Conservation (phyloP, 1,140 invertebrate species). For the Neodiprion lecontei region DNA sequence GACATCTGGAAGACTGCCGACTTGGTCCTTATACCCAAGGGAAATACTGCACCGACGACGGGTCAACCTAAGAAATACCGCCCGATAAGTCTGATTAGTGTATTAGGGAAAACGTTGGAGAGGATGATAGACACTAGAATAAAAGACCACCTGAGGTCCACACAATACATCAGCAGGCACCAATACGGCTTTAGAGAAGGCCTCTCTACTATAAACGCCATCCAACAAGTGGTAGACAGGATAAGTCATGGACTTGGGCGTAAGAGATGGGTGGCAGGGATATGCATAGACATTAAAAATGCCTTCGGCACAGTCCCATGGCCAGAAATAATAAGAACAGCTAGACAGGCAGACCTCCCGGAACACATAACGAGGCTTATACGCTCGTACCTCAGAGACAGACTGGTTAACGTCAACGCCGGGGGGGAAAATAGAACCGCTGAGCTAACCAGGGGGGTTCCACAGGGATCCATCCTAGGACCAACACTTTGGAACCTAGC, state of each 20-base stretch:
- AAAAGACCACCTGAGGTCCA: no score
- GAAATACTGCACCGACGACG: neutral
- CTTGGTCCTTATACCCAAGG: constrained; percentile 11
- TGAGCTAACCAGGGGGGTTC: neutral
- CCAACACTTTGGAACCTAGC: constrained; percentile 40
- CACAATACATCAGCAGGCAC: no score
- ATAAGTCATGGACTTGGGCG: no score
- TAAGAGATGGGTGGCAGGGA: neutral
- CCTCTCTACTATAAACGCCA: no score
- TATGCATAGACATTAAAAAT: neutral
- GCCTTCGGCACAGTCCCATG: neutral
- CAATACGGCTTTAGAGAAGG: no score
- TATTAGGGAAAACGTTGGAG: no score
- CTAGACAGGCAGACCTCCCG: neutral
- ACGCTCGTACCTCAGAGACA: neutral
- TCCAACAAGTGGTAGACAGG: no score
- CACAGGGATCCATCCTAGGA: constrained; percentile 41
- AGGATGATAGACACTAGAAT: no score
- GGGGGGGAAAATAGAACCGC: neutral
- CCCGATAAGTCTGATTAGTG: no score
- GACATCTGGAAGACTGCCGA: constrained; percentile 14
- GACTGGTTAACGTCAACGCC: neutral
- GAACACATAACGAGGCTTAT: neutral
- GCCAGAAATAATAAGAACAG: no score
- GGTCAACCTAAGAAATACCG: neutral